These are phyloP conservation scores for Phortica okadai DNA, from an alignment of 2,888 invertebrate species.

Conservation along the genomic window DNA sequence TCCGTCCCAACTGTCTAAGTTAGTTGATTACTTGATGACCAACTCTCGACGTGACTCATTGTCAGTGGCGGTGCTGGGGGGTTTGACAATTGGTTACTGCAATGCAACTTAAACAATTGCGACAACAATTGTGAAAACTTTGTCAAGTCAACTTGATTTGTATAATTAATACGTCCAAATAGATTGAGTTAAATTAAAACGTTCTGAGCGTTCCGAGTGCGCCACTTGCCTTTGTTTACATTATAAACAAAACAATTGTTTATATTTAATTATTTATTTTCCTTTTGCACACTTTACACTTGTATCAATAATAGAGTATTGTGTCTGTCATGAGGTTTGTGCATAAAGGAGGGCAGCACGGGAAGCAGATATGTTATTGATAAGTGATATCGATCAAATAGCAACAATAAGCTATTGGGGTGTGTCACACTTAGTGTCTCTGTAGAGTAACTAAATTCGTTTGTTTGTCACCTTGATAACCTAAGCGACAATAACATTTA, in stretches of 20 bases:
- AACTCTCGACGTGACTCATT: background rate
- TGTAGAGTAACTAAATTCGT: too few species aligned
- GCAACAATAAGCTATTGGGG: too few species aligned
- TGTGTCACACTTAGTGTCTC: too few species aligned
- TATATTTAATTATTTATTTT: background rate
- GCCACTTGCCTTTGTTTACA: background rate
- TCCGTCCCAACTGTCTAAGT: too few species aligned
- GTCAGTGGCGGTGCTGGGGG: background rate
- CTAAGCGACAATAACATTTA: too few species aligned
- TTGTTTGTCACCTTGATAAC: too few species aligned
- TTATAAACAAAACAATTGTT: slow-evolving; percentile 14
- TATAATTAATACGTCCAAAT: slow-evolving; percentile 1
- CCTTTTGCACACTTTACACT: too few species aligned
- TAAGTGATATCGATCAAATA: too few species aligned
- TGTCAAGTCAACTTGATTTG: background rate
- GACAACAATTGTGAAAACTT: background rate
- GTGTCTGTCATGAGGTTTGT: too few species aligned
- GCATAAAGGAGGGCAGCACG: too few species aligned
- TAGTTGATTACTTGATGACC: background rate
- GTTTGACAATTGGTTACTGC: background rate
- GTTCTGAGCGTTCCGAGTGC: background rate
- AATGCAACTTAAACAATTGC: background rate
- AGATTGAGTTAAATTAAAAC: background rate
- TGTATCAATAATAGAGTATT: too few species aligned
- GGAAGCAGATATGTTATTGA: too few species aligned